These are phyloP conservation scores for Poeciliopsis infans DNA, from an alignment of 2,797 vertebrate genomes.

Conservation along the genomic window DNA sequence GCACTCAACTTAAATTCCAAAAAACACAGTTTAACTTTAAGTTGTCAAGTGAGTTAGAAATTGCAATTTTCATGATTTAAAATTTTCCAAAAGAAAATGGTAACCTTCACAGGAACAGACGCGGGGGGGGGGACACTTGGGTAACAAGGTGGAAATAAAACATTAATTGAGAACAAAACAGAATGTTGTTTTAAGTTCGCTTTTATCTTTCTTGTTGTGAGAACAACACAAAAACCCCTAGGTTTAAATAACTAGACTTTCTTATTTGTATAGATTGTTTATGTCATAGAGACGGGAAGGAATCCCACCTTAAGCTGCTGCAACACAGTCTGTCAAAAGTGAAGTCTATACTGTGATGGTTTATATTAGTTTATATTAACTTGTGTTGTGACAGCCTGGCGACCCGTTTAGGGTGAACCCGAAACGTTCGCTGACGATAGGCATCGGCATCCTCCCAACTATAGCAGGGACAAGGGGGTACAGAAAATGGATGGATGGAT, in stretches of 20 bases:
- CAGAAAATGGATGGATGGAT: not conserved
- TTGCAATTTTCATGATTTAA: not conserved
- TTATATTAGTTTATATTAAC: not conserved
- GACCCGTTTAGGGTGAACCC: too few species aligned
- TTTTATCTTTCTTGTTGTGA: not conserved
- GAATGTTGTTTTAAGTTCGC: not conserved
- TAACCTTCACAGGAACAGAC: not conserved
- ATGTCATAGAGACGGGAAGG: not conserved
- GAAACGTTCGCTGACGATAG: too few species aligned
- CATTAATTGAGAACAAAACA: not conserved
- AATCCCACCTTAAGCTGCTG: too few species aligned
- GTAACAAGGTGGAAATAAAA: not conserved
- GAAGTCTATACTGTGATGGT: not conserved
- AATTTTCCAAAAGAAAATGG: not conserved
- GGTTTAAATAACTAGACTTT: not conserved
- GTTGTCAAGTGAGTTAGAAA: not conserved
- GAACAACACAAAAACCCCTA: not conserved
- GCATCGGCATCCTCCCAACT: too few species aligned
- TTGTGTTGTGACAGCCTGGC: too few species aligned
- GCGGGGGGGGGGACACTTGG: not conserved
- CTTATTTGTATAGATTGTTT: too few species aligned
- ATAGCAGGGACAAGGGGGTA: too few species aligned
- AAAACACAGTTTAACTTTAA: not conserved
- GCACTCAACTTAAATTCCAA: not conserved
- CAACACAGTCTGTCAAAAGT: not conserved